Percentiles rank a stretch among this genome's conserved stretches.
phyloP scores from a whole-genome alignment of 2,113 vertebrate genomes.

The Myotis yumanensis region DNA sequence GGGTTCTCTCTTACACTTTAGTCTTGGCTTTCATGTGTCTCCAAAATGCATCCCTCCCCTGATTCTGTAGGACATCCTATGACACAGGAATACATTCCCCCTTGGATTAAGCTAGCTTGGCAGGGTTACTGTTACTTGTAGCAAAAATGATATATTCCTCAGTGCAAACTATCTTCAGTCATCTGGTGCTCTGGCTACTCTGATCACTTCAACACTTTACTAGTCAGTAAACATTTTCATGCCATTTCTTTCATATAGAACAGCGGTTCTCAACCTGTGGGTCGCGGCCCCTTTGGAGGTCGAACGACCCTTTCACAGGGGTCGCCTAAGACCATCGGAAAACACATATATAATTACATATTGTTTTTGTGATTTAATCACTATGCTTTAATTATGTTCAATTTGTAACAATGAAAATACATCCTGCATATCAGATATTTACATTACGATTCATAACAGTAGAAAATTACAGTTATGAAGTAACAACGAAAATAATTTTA shows the following conservation, averaged over 20 bases:
- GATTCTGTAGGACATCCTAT: not conserved
- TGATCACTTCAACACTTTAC: not conserved
- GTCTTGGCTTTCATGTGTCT: not conserved
- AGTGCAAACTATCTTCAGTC: not conserved
- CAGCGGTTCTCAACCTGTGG: too few relatives aligned
- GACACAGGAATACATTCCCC: not conserved
- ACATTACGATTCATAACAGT: too few relatives aligned
- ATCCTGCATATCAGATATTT: too few relatives aligned
- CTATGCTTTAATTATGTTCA: too few relatives aligned
- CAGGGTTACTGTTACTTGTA: not conserved
- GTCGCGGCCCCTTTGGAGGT: too few relatives aligned
- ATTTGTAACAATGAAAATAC: too few relatives aligned
- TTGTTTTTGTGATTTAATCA: too few relatives aligned
- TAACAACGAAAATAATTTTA: too few relatives aligned
- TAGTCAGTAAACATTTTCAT: not conserved
- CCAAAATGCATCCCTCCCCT: not conserved
- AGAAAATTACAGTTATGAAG: too few relatives aligned
- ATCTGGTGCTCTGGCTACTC: not conserved
- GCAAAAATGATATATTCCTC: not conserved
- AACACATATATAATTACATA: too few relatives aligned
- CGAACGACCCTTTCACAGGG: too few relatives aligned
- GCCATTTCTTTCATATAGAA: not conserved
- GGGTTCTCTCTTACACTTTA: not conserved
- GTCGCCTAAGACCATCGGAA: too few relatives aligned
- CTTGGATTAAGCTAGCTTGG: not conserved